Evolutionary conservation across 2,888 invertebrate genomes (phyloP), one percentile per base, ranked within the genome.

Genomic region (Morpho achilles): DNA sequence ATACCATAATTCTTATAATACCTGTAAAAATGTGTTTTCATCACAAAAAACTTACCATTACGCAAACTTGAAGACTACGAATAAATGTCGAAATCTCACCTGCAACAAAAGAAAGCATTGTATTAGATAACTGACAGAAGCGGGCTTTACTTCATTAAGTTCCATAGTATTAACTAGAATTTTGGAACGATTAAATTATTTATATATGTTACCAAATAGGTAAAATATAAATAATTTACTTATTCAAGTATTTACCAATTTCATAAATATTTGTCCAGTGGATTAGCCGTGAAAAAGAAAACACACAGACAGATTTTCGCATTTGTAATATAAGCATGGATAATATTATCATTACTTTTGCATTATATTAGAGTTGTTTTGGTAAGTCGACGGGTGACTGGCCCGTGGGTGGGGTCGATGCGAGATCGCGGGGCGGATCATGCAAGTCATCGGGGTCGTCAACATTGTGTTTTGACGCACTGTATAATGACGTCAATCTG

Each of bases 371-470:
- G 41, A 50, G 44, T 42, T 58, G 50, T 58, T 53, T 58, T 51
- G 52, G 44, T 58, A 53, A 54, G 50, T 43, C 53, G 58, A 69
- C 69, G 63, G 72, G 70, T 72, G 67, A 67, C 67, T 66, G 72
- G 64, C 66, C 66, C 67, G 69, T 65, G 67, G 54, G 45, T 55
- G 69, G 71, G 77, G 80, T 82, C 80, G 74, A 83, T 82, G 80
- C 67, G 71, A 75, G 76, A 79, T 79, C 73, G 80, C 72, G 67
- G 69, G 69, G 70, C 66, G 66, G 75, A 79, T 75, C 74, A 71
- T 80, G 83, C 85, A 83, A 87, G 83, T 88, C 85, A 88, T 78
- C 71, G 79, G 75, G 85, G 83, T 87, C 84, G 78, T 82, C 81
- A 82, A 80, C 85, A 80, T 69, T 71, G 69, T 80, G 80, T 84